phyloP scores from a whole-genome alignment of 1,140 invertebrate genomes.

The Drosophila orena region DNA sequence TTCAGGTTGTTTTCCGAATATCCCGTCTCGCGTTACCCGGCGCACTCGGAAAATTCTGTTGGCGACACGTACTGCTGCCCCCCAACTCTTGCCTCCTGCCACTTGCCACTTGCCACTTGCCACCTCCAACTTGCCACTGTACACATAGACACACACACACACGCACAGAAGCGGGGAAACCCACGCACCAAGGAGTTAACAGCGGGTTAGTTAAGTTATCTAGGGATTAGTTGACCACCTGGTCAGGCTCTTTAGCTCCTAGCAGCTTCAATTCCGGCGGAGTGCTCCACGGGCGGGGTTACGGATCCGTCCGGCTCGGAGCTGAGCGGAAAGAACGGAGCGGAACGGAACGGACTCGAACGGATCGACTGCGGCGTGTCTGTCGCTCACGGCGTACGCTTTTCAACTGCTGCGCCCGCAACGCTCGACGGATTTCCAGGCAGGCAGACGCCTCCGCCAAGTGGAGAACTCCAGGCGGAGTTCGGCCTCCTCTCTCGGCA shows the following conservation, averaged over 20 bases:
- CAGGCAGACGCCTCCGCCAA: conserved; percentile 21
- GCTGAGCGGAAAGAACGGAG: neutral
- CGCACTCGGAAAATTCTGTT: conserved; percentile 34
- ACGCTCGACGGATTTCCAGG: conserved; percentile 73
- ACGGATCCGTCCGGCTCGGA: conserved; percentile 7
- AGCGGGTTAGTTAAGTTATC: neutral
- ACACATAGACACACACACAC: conserved; percentile 5
- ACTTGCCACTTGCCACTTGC: conserved; percentile 13
- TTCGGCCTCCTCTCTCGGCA: conserved; percentile 2
- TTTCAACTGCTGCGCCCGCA: conserved; percentile 68
- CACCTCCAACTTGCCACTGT: neutral
- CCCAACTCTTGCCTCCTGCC: neutral
- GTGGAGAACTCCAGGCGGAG: conserved; percentile 6
- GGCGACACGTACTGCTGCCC: conserved; percentile 30
- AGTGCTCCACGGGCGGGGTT: conserved; percentile 17
- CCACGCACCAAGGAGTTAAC: neutral
- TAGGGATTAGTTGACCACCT: neutral
- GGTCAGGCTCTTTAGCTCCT: neutral
- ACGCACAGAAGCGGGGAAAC: neutral
- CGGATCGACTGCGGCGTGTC: conserved; percentile 57
- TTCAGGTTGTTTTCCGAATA: conserved; percentile 44
- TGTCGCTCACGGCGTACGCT: conserved; percentile 70
- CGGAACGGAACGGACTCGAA: conserved; percentile 16
- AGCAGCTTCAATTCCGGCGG: conserved; percentile 14
- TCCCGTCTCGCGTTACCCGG: conserved; percentile 38